Conservation (phyloP, 2,113 vertebrate species). For the Mesocricetus auratus region DNA sequence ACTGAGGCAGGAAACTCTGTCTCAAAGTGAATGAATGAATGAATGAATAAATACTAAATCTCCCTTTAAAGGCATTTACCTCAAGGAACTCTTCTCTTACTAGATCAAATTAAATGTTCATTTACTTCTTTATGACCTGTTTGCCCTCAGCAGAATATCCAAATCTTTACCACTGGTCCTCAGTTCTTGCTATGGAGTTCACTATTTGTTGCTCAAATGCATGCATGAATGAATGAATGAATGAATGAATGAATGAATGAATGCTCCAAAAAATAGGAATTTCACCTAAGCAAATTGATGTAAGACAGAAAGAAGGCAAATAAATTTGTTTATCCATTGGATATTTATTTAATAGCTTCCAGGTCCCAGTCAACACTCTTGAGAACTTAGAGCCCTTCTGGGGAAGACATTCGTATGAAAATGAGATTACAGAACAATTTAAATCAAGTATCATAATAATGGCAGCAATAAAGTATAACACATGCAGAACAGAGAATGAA, state of each 20-base stretch:
- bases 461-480: slow-evolving; percentile 40
- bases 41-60: background rate
- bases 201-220: background rate
- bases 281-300: slow-evolving; percentile 50
- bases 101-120: slow-evolving; percentile 58
- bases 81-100: slow-evolving; percentile 28
- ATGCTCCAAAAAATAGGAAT: slow-evolving; percentile 54
- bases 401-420: slow-evolving; percentile 34
- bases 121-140: slow-evolving; percentile 42
- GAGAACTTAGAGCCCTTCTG: slow-evolving; percentile 49
- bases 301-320: slow-evolving; percentile 65
- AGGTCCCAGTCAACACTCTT: slow-evolving; percentile 54
- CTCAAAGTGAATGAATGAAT: background rate
- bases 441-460: slow-evolving; percentile 21
- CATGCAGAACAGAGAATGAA: slow-evolving; percentile 4
- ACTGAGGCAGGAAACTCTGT: background rate
- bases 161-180: slow-evolving; percentile 19
- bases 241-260: slow-evolving; percentile 10
- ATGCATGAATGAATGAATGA: background rate
- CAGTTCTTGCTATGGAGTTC: slow-evolving; percentile 53
- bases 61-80: slow-evolving; percentile 52
- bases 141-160: slow-evolving; percentile 43
- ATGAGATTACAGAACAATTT: slow-evolving; percentile 11
- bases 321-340: slow-evolving; percentile 41
- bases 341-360: slow-evolving; percentile 65